Conservation (phyloP, 2,888 invertebrate species). For the Chalcis sispes region DNA sequence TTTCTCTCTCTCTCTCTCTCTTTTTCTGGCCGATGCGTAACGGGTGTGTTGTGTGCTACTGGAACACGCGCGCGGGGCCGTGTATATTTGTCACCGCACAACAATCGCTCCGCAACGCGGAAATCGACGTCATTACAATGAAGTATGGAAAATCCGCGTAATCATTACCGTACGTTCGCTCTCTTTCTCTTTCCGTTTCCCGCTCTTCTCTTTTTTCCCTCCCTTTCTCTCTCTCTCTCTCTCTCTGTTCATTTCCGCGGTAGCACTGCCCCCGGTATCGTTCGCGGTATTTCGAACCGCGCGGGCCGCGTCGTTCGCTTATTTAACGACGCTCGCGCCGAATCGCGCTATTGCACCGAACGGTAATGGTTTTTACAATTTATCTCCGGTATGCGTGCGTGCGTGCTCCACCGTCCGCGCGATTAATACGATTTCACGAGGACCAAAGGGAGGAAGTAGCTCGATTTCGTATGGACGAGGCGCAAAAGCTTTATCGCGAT, state of each 20-base stretch:
- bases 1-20: too few species aligned
- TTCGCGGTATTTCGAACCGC: constrained; percentile 22
- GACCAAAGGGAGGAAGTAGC: neutral
- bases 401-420: constrained; percentile 6
- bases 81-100: constrained; percentile 40
- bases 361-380: constrained; percentile 54
- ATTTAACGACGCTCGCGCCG: constrained; percentile 38
- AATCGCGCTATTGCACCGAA: neutral
- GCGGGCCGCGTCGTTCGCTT: constrained; percentile 15
- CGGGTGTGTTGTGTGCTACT: neutral
- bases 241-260: neutral
- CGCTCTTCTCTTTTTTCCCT: neutral
- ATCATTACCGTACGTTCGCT: constrained; percentile 44
- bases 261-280: too few species aligned
- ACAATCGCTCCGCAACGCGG: constrained; percentile 28
- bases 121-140: constrained; percentile 56
- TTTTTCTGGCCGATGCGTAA: too few species aligned
- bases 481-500: constrained; percentile 42
- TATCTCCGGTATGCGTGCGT: constrained; percentile 38
- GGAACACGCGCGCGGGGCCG: neutral
- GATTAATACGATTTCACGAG: constrained; percentile 47
- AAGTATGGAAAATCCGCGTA: constrained; percentile 54
- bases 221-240: neutral
- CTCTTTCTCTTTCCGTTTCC: too few species aligned
- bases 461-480: neutral